These are phyloP conservation scores for Heteromurus nitidus DNA, from an alignment of 2,888 invertebrate genomes.

Conservation along the genomic window DNA sequence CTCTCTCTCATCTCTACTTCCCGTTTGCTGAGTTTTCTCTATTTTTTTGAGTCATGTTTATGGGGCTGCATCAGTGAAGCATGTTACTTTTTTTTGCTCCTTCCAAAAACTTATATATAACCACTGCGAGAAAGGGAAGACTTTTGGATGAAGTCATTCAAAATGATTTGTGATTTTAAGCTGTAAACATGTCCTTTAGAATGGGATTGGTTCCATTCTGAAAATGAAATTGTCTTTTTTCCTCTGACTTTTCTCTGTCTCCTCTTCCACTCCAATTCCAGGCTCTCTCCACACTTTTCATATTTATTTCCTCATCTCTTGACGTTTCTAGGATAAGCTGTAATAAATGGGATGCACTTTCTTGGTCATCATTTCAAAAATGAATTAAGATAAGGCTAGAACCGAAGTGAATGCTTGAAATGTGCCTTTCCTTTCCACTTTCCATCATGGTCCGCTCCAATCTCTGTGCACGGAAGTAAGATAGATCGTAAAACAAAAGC, in stretches of 20 bases:
- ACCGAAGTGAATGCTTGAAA: background rate
- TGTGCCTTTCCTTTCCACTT: too few relatives aligned
- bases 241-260: background rate
- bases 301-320: constrained; percentile 33
- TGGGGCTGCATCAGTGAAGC: too few relatives aligned
- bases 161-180: constrained; percentile 53
- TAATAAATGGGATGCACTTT: constrained; percentile 40
- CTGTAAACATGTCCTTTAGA: constrained; percentile 17
- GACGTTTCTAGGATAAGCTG: constrained; percentile 41
- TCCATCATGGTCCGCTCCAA: too few relatives aligned
- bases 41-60: background rate
- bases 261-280: background rate
- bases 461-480: too few relatives aligned
- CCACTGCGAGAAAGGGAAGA: too few relatives aligned
- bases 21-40: constrained; percentile 7
- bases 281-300: background rate
- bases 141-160: constrained; percentile 49
- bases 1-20: constrained; percentile 8
- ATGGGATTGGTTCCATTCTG: constrained; percentile 29
- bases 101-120: background rate
- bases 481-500: constrained; percentile 13
- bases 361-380: constrained; percentile 43
- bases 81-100: too few relatives aligned
- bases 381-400: constrained; percentile 47
- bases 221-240: constrained; percentile 25